Conservation (phyloP, 1,140 invertebrate species). For the Pachyrhynchus sulphureomaculatus region DNA sequence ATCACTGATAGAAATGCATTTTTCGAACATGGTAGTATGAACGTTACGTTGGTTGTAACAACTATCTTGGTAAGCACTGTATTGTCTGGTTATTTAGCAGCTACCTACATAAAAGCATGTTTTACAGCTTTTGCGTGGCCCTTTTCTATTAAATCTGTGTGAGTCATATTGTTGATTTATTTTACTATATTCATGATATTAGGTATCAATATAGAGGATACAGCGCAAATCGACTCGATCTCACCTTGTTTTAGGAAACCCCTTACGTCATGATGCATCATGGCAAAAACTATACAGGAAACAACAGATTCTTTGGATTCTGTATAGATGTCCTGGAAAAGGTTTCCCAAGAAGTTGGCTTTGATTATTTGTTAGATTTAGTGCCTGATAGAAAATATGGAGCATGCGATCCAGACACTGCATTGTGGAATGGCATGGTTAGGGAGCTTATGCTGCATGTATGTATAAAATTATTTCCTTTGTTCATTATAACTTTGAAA, state of each 20-base stretch:
- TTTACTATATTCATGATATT: not conserved
- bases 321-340: conserved; percentile 73
- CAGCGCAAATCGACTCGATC: too few species aligned
- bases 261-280: conserved; percentile 72
- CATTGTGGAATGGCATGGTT: conserved; percentile 84
- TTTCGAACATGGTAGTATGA: conserved; percentile 76
- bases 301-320: conserved; percentile 75
- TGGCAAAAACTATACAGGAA: conserved; percentile 65
- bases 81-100: too few species aligned
- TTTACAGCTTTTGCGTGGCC: not conserved
- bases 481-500: too few species aligned
- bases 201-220: too few species aligned
- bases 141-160: not conserved
- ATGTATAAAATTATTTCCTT: too few species aligned
- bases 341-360: conserved; percentile 66
- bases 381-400: conserved; percentile 80
- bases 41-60: conserved; percentile 86
- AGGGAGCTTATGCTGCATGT: conserved; percentile 74
- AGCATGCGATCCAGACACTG: conserved; percentile 64
- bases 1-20: conserved; percentile 83
- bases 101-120: too few species aligned
- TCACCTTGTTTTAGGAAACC: conserved; percentile 57
- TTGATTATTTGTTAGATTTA: conserved; percentile 73
- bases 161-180: not conserved
- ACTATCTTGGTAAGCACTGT: conserved; percentile 74